Evolutionary conservation across 2,113 vertebrate genomes (phyloP), one percentile per base, ranked within the genome.

Genomic region (Salvelinus fontinalis): DNA sequence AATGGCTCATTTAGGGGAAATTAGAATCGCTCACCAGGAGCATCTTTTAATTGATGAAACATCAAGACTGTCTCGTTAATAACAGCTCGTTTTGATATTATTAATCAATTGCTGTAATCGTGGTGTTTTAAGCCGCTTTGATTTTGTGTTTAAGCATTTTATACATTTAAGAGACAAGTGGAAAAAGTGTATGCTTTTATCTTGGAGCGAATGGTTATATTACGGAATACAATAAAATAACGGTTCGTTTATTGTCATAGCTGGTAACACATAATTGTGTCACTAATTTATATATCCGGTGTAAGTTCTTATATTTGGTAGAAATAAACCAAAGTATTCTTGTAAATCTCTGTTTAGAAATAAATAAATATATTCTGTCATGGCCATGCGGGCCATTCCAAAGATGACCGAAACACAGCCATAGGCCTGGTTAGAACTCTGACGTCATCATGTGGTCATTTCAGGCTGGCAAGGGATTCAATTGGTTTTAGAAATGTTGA

Each of bases 1-100:
- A 95, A 95, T 92, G 93, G 92, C 92, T 95, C 94, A 88, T 96
- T 95, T 91, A 95, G 94, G 90, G 92, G 93, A 89, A 89, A 90
- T 93, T 88, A 91, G 80, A 91, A 90, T 84, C 80, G 86, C 87
- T 92, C 88, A 88, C 85, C 86, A 88, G 84, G 91, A 92, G 89
- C 90, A 91, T 92, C 91, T 90, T 93, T 91, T 90, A 93, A 86
- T 92, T 90, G 91, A 90, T 89, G 90, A 88, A 88, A 84, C 90
- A 84, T 93, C 90, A 87, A 57, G 29, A 73, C 88, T 89, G 87
- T 86, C 89, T 89, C 85, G 80, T 90, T 91, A 90, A 92, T 89
- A 89, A 87, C 73, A 70, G 4, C 16, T 86, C 83, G 84, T 89
- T 89, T 87, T 87, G 86, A 89, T 88, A 77, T 82, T 81, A 76